Percentiles rank a stretch among this genome's conserved stretches.
These are phyloP conservation scores for Perithous albicinctus DNA, from an alignment of 2,888 invertebrate species.

Conservation along the genomic window DNA sequence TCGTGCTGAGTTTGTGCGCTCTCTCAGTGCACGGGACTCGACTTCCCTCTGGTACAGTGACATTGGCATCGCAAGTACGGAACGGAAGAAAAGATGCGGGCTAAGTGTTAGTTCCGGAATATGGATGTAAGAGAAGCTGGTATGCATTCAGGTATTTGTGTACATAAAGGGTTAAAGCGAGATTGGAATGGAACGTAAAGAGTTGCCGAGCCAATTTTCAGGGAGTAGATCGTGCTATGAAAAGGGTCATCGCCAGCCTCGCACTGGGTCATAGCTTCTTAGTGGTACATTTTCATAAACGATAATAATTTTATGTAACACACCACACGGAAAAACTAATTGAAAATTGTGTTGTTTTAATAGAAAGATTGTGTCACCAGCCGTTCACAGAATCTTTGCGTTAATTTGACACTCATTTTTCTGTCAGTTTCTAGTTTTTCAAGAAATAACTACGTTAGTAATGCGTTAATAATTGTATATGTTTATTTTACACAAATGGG, in stretches of 20 bases:
- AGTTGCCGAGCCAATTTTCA: neutral
- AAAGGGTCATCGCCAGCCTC: slow-evolving; percentile 72
- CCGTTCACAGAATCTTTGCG: too few relatives aligned
- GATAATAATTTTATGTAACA: neutral
- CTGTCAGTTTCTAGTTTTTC: too few relatives aligned
- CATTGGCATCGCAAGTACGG: slow-evolving; percentile 38
- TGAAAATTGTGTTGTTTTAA: too few relatives aligned
- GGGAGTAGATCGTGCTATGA: neutral
- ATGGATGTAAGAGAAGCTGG: neutral
- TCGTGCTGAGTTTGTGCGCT: slow-evolving; percentile 53
- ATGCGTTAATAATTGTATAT: too few relatives aligned
- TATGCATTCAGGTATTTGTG: slow-evolving; percentile 14
- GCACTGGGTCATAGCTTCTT: slow-evolving; percentile 86
- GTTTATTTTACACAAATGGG: too few relatives aligned
- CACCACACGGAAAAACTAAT: too few relatives aligned
- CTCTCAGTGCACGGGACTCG: slow-evolving; percentile 47
- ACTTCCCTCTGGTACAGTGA: slow-evolving; percentile 44
- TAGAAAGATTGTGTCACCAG: too few relatives aligned
- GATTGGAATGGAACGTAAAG: neutral
- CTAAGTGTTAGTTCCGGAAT: slow-evolving; percentile 2
- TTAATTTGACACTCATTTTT: too few relatives aligned
- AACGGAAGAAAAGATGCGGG: slow-evolving; percentile 57
- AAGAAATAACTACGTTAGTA: too few relatives aligned
- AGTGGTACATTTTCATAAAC: neutral
- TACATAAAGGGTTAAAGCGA: slow-evolving; percentile 42